A percentile compares a stretch with the other conserved stretches of the same genome.
Evolutionary conservation across 2,888 invertebrate genomes (phyloP).

Genomic region (Lepidocyrtinus sp.): DNA sequence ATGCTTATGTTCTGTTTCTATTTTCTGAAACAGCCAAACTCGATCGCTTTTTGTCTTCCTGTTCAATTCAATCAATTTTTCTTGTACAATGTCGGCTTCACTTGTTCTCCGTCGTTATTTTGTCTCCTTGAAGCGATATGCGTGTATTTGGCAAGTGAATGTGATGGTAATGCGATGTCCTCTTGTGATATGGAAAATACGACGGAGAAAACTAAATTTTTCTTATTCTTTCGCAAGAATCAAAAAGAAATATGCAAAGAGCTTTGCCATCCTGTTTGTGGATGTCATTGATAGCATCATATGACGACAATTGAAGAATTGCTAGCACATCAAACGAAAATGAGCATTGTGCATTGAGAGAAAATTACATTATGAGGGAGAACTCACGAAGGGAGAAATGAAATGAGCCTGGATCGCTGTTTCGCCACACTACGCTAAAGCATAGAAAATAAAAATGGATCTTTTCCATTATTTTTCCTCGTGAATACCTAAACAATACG

Average conservation of each 20-base stretch:
- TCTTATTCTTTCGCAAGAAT: constrained; percentile 11
- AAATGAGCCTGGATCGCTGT: constrained; percentile 21
- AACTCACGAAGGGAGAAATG: constrained; percentile 6
- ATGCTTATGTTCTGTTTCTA: constrained; percentile 26
- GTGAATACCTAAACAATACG: constrained; percentile 37
- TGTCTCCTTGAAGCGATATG: constrained; percentile 35
- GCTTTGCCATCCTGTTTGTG: constrained; percentile 5
- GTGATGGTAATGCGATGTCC: constrained; percentile 35
- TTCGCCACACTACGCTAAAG: not conserved
- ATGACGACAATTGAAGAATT: constrained; percentile 57
- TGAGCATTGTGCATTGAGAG: constrained; percentile 57
- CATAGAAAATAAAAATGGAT: constrained; percentile 38
- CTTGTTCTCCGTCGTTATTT: constrained; percentile 34
- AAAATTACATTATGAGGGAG: constrained; percentile 62
- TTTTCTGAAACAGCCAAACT: constrained; percentile 15
- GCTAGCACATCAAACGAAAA: constrained; percentile 54
- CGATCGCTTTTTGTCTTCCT: constrained; percentile 21
- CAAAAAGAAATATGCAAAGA: constrained; percentile 7
- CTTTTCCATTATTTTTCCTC: constrained; percentile 47
- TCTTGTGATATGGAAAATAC: constrained; percentile 21
- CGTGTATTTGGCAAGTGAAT: constrained; percentile 50
- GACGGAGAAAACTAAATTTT: not conserved
- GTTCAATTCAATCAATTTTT: constrained; percentile 52
- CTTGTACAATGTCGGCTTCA: constrained; percentile 30
- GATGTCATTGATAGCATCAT: constrained; percentile 47